These are phyloP conservation scores for Chionis minor DNA, from an alignment of 2,113 vertebrate genomes.

Conservation along the genomic window DNA sequence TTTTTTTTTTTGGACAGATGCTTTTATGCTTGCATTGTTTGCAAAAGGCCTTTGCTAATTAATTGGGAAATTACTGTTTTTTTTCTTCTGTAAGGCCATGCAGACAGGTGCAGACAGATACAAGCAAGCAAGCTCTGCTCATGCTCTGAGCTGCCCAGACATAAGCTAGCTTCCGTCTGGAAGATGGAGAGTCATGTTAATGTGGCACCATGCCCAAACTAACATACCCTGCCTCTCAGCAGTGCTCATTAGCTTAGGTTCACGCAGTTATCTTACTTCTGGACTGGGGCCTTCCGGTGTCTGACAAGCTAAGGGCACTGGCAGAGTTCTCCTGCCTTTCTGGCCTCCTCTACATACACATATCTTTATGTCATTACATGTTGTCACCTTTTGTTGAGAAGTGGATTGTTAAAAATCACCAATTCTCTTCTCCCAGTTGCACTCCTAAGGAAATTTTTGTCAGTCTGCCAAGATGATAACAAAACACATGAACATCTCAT, in stretches of 20 bases:
- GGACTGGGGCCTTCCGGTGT: neutral
- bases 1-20: neutral
- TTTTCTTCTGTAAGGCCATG: neutral
- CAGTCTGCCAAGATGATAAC: neutral
- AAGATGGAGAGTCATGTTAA: neutral
- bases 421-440: neutral
- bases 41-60: neutral
- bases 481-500: neutral
- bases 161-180: neutral
- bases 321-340: neutral
- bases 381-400: slow-evolving; percentile 15
- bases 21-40: neutral
- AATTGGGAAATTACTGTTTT: neutral
- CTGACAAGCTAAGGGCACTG: neutral
- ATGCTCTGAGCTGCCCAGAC: neutral
- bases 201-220: slow-evolving; percentile 44
- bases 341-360: neutral
- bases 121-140: neutral
- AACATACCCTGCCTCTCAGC: slow-evolving; percentile 22
- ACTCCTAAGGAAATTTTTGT: neutral
- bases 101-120: slow-evolving; percentile 17
- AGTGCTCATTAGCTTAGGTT: slow-evolving; percentile 12
- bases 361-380: neutral
- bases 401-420: neutral
- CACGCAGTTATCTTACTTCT: slow-evolving; percentile 14